phyloP scores from a whole-genome alignment of 2,113 vertebrate species.

The Phalacrocorax carbo region DNA sequence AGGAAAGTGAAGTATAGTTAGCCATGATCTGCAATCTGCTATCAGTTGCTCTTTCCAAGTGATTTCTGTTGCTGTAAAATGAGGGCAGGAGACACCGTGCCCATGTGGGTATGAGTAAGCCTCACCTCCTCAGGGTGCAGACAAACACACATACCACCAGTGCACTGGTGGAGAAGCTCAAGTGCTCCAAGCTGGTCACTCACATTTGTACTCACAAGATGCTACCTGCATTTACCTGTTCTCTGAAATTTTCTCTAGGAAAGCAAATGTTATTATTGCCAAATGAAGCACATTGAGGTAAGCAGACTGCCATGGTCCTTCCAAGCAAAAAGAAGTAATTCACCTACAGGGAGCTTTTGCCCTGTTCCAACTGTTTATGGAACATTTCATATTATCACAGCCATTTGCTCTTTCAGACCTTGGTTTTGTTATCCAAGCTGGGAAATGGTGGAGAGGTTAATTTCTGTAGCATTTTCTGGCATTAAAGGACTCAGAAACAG shows the following conservation, averaged over 20 bases:
- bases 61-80: not conserved
- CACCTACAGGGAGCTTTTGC: not conserved
- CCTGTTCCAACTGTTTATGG: not conserved
- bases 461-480: not conserved
- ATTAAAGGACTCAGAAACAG: not conserved
- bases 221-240: not conserved
- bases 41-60: not conserved
- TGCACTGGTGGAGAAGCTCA: accelerated
- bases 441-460: not conserved
- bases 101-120: accelerated
- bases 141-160: not conserved
- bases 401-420: not conserved
- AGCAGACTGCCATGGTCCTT: not conserved
- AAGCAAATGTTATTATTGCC: not conserved
- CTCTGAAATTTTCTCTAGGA: not conserved
- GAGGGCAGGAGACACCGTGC: not conserved
- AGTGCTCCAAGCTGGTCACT: not conserved
- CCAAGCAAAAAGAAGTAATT: not conserved
- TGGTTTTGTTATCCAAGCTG: not conserved
- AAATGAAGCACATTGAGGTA: not conserved
- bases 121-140: not conserved
- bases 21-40: not conserved
- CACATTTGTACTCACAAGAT: not conserved
- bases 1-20: not conserved
- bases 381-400: not conserved